phyloP scores from a whole-genome alignment of 2,797 vertebrate genomes.

The Enoplosus armatus region DNA sequence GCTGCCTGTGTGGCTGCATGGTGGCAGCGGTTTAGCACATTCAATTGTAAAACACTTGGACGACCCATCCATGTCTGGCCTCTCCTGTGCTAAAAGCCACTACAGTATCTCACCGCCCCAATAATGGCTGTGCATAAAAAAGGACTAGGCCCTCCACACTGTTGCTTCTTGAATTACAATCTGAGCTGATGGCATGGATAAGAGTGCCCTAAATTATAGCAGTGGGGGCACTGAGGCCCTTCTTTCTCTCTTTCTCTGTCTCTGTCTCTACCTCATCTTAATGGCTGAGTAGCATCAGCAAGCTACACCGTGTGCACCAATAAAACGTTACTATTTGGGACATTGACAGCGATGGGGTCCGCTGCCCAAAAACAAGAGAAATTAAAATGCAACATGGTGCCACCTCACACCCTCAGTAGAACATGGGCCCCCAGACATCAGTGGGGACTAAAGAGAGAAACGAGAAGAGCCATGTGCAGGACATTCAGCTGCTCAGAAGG shows the following conservation, averaged over 20 bases:
- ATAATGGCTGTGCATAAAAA: slow-evolving; percentile 85
- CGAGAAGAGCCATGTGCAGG: slow-evolving; percentile 61
- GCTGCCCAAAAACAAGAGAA: slow-evolving; percentile 80
- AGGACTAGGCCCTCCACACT: slow-evolving; percentile 77
- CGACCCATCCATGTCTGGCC: slow-evolving; percentile 85
- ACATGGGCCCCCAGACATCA: slow-evolving; percentile 67
- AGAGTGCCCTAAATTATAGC: slow-evolving; percentile 86
- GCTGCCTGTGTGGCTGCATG: slow-evolving; percentile 73
- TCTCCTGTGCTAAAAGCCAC: slow-evolving; percentile 88
- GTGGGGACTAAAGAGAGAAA: slow-evolving; percentile 62
- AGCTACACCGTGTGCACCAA: slow-evolving; percentile 70
- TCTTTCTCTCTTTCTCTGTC: slow-evolving; percentile 46
- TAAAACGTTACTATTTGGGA: slow-evolving; percentile 83
- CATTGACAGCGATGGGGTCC: slow-evolving; percentile 74
- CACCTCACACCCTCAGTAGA: slow-evolving; percentile 41
- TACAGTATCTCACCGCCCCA: slow-evolving; percentile 84
- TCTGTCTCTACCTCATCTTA: slow-evolving; percentile 62
- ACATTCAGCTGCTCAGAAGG: slow-evolving; percentile 65
- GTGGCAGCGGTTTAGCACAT: slow-evolving; percentile 84
- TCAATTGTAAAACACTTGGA: slow-evolving; percentile 91
- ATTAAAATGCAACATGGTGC: slow-evolving; percentile 76
- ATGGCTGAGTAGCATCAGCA: slow-evolving; percentile 69
- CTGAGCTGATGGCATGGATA: slow-evolving; percentile 85
- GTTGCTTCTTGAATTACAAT: slow-evolving; percentile 90
- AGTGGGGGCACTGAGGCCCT: slow-evolving; percentile 70